Percentiles rank a stretch among this genome's conserved stretches.
phyloP scores from a whole-genome alignment of 2,888 invertebrate genomes.

The Dryobota labecula region DNA sequence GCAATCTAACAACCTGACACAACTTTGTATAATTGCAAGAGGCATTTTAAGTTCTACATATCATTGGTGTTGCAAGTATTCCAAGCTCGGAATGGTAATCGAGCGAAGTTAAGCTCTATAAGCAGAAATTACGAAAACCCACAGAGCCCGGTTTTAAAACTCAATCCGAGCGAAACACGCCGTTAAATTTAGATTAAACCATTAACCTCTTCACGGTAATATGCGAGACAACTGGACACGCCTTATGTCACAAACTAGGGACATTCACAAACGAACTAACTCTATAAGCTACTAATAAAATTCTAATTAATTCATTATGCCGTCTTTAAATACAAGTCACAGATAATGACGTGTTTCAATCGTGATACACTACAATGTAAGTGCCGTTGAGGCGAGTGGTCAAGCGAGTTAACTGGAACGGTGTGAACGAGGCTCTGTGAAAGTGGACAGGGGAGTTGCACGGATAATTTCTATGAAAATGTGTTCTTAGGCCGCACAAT shows the following conservation, averaged over 20 bases:
- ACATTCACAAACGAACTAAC: constrained; percentile 50
- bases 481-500: constrained; percentile 72
- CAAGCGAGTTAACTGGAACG: constrained; percentile 67
- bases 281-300: constrained; percentile 57
- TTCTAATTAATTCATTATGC: constrained; percentile 64
- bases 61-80: constrained; percentile 57
- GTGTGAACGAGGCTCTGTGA: constrained; percentile 73
- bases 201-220: constrained; percentile 48
- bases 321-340: constrained; percentile 55
- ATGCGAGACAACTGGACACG: constrained; percentile 37
- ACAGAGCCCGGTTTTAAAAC: constrained; percentile 39
- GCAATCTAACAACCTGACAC: constrained; percentile 13
- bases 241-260: constrained; percentile 38
- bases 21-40: constrained; percentile 45
- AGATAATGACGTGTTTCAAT: constrained; percentile 59
- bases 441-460: constrained; percentile 73
- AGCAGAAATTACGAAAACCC: constrained; percentile 51
- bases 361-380: constrained; percentile 60
- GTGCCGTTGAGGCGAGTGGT: constrained; percentile 60
- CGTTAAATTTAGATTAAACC: constrained; percentile 54
- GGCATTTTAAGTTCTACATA: constrained; percentile 46
- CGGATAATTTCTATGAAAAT: constrained; percentile 80
- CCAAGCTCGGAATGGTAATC: constrained; percentile 47
- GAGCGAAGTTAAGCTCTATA: constrained; percentile 37
- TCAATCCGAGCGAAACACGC: constrained; percentile 34